Conservation (phyloP, 2,888 invertebrate species). For the Homarus gammarus region DNA sequence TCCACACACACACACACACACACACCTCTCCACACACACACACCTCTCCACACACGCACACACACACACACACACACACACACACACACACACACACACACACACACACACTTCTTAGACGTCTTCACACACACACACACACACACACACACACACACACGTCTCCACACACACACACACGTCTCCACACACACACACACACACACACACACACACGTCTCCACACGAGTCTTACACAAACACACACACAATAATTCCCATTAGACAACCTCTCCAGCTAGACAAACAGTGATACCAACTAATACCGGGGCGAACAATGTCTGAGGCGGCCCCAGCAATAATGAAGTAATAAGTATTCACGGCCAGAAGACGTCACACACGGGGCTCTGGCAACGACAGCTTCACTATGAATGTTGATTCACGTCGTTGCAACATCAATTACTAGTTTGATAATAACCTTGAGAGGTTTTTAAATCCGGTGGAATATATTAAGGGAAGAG, state of each 20-base stretch:
- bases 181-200: neutral
- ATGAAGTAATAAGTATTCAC: conserved; percentile 14
- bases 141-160: neutral
- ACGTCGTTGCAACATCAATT: neutral
- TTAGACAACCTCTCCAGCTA: neutral
- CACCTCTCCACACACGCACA: too few species aligned
- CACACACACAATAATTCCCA: neutral
- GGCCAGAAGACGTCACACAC: neutral
- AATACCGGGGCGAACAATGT: neutral
- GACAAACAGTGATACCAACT: conserved; percentile 8
- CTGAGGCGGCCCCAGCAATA: neutral
- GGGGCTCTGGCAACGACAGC: neutral
- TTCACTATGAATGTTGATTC: neutral
- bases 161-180: conserved; percentile 8
- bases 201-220: too few species aligned
- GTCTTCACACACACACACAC: conserved; percentile 1
- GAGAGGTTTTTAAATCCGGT: too few species aligned
- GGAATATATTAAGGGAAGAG: too few species aligned
- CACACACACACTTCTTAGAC: too few species aligned
- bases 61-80: neutral
- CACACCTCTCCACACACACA: too few species aligned
- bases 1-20: neutral
- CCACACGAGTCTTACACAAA: neutral
- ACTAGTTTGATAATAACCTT: neutral
- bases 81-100: conserved; percentile 4